phyloP scores from a whole-genome alignment of 2,888 invertebrate genomes.

The Drosophila bunnanda region DNA sequence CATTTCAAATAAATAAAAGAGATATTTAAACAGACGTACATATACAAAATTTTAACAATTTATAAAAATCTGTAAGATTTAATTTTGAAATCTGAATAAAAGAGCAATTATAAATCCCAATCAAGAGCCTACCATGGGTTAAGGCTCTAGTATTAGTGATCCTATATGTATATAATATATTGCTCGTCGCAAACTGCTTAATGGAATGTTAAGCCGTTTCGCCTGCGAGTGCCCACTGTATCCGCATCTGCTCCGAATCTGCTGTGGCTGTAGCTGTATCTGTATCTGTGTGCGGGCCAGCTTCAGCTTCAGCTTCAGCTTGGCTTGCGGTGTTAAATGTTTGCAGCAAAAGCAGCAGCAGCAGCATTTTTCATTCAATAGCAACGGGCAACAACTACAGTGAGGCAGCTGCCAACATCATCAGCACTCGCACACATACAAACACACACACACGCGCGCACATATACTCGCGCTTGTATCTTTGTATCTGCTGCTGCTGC shows the following conservation, averaged over 20 bases:
- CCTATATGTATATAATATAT: constrained; percentile 4
- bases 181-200: not conserved
- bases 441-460: constrained; percentile 53
- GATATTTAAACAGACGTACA: no score
- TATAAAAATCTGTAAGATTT: not conserved
- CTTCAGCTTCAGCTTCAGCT: constrained; percentile 60
- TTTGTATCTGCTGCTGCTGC: constrained; percentile 66
- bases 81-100: not conserved
- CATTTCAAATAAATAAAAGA: no score
- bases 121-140: not conserved
- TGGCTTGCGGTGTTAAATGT: constrained; percentile 77
- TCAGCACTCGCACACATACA: constrained; percentile 27
- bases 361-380: constrained; percentile 75
- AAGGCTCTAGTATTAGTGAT: constrained; percentile 2
- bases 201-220: constrained; percentile 3
- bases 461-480: constrained; percentile 37
- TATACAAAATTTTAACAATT: not conserved
- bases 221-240: constrained; percentile 32
- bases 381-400: constrained; percentile 47
- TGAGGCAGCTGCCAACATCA: constrained; percentile 71
- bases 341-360: constrained; percentile 69
- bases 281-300: constrained; percentile 62
- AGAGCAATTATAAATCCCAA: not conserved
- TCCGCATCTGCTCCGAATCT: constrained; percentile 36
- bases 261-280: constrained; percentile 13